Evolutionary conservation across 92 coral and sea anemone genomes (phyloP), one percentile per base, ranked within the genome.

Genomic region (Ricordea florida): DNA sequence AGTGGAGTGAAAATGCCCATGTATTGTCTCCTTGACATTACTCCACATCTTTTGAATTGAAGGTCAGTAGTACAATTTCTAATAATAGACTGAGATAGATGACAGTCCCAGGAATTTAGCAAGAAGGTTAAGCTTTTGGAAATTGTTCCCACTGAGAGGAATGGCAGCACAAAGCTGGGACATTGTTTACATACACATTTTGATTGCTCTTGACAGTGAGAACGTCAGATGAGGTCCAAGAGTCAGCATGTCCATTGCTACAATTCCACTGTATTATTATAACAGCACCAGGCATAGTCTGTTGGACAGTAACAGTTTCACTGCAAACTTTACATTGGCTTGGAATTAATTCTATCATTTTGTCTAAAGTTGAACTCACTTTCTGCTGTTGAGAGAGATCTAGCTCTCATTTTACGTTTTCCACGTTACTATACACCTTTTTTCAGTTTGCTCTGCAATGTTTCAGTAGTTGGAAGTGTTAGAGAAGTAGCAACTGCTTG

Each of bases 181-280:
- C 6, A 56, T 56, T 31, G 25, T 56, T 56, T 4, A 56, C 42
- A 56, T 56, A 31, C 10, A 56, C 62, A 29, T 56, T 56, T 23
- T 56, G 4, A 56, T 51, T 51, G 58, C n/a, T 51, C 32, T 25
- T 51, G 27, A 51, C 58, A 51, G 58, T 25, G 13, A 51, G 62
- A 25, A 56, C 62, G 0, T 56, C 62, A 14, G 62, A 26, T 5
- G 62, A 56, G 17, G 62, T 22, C 62, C 62, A 56, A 6, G 17
- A 11, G 42, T 23, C 62, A 11, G 17, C 7, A 24, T 31, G 62
- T 14, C 38, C 62, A 27, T 30, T 56, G 27, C 10, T 21, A 28
- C 62, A 56, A 42, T 28, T 56, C 62, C 62, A 56, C 2, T 56
- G 18, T 2, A 56, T 29, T 27, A 16, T 10, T 14, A 56, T 11